These are phyloP conservation scores for Rhinopithecus roxellana DNA, from an alignment of 2,113 vertebrate genomes.

Conservation along the genomic window DNA sequence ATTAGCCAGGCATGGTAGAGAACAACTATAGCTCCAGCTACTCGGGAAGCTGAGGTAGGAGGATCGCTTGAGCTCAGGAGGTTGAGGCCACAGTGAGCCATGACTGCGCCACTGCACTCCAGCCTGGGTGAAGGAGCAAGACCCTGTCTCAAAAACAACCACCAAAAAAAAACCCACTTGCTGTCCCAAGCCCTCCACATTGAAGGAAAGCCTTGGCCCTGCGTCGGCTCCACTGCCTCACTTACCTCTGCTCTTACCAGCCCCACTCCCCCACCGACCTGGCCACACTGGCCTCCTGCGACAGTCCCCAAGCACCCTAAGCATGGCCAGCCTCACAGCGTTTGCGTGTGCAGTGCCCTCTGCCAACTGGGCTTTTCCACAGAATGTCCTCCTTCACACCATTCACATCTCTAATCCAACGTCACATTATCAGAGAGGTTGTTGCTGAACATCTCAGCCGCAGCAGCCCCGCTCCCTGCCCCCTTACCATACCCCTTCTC, in stretches of 20 bases:
- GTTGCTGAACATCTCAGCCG: neutral
- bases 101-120: no score
- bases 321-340: neutral
- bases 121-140: no score
- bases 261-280: fast-evolving
- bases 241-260: neutral
- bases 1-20: no score
- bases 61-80: no score
- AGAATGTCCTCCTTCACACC: neutral
- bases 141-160: no score
- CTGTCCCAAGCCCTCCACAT: neutral
- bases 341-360: neutral
- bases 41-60: no score
- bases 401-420: fast-evolving
- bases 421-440: neutral
- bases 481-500: neutral
- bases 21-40: no score
- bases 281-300: neutral
- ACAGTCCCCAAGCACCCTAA: neutral
- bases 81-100: no score
- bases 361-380: neutral
- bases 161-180: no score
- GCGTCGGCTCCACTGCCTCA: fast-evolving
- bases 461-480: neutral
- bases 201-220: neutral